These are phyloP conservation scores for Entomobrya proxima DNA, from an alignment of 2,888 invertebrate species.

Conservation along the genomic window DNA sequence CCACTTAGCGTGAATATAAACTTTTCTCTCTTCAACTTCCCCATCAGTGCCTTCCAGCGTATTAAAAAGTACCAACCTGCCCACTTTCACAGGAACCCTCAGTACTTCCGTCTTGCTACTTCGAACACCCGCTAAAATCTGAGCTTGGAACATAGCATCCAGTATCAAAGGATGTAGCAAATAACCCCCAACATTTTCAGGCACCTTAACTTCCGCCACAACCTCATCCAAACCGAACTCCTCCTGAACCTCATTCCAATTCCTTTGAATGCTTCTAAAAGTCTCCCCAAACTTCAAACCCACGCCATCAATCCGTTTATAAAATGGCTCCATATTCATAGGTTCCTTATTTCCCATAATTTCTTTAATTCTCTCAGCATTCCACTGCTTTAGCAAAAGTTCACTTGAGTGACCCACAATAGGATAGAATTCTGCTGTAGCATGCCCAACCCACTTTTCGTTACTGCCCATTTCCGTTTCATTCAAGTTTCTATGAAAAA, in stretches of 20 bases:
- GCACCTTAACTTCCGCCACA: slow-evolving; percentile 1
- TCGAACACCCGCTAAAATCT: neutral
- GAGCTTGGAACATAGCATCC: slow-evolving; percentile 32
- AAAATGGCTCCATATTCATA: slow-evolving; percentile 23
- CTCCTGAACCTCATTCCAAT: neutral
- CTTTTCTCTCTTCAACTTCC: too few species aligned
- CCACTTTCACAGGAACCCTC: slow-evolving; percentile 43
- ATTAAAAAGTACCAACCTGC: slow-evolving; percentile 10
- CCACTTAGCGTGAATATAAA: too few species aligned
- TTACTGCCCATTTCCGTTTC: neutral
- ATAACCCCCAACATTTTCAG: neutral
- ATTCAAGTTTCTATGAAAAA: slow-evolving; percentile 22
- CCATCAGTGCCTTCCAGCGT: too few species aligned
- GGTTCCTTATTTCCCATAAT: neutral
- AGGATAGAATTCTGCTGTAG: slow-evolving; percentile 1
- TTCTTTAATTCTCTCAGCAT: neutral
- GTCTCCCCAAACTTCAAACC: slow-evolving; percentile 59
- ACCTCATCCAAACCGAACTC: neutral
- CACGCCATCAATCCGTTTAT: slow-evolving; percentile 33
- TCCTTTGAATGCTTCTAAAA: slow-evolving; percentile 34
- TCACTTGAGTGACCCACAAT: neutral
- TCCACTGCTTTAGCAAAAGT: neutral
- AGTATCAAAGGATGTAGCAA: neutral
- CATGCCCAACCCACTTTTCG: slow-evolving; percentile 50
- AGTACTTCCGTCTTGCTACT: neutral